These are phyloP conservation scores for Acestrorhynchus altus DNA, from an alignment of 2,797 vertebrate genomes.

Conservation along the genomic window DNA sequence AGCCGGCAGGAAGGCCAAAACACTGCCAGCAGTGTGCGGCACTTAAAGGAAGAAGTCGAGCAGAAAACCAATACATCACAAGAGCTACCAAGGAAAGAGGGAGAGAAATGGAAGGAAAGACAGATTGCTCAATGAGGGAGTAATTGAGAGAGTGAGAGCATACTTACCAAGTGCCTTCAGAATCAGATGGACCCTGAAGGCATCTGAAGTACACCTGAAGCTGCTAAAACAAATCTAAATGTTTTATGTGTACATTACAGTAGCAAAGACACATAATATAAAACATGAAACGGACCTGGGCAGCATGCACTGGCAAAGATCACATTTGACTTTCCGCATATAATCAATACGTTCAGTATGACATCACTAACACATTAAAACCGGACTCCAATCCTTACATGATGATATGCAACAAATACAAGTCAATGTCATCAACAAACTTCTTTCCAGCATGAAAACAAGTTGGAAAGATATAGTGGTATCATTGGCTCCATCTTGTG, in stretches of 20 bases:
- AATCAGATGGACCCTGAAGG: background rate
- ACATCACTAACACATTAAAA: background rate
- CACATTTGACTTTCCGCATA: background rate
- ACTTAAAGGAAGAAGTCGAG: slow-evolving; percentile 64
- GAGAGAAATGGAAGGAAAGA: slow-evolving; percentile 33
- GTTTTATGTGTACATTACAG: too few relatives aligned
- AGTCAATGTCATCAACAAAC: background rate
- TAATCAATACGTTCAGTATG: background rate
- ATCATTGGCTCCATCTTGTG: slow-evolving; percentile 14
- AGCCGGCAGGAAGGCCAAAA: slow-evolving; percentile 59
- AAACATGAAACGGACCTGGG: too few relatives aligned
- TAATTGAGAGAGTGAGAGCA: slow-evolving; percentile 40
- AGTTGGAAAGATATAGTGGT: too few relatives aligned
- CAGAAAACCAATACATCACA: slow-evolving; percentile 68
- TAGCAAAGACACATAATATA: too few relatives aligned
- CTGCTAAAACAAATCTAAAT: background rate
- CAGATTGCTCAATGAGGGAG: slow-evolving; percentile 38
- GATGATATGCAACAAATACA: background rate
- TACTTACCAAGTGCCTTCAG: slow-evolving; percentile 26
- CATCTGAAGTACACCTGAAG: background rate
- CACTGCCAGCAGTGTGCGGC: slow-evolving; percentile 63
- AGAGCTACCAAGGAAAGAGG: slow-evolving; percentile 45
- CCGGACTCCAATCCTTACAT: background rate
- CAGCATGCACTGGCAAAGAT: background rate
- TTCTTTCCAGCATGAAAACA: background rate